phyloP scores from a whole-genome alignment of 2,888 invertebrate species.

The Rhagonycha lutea region DNA sequence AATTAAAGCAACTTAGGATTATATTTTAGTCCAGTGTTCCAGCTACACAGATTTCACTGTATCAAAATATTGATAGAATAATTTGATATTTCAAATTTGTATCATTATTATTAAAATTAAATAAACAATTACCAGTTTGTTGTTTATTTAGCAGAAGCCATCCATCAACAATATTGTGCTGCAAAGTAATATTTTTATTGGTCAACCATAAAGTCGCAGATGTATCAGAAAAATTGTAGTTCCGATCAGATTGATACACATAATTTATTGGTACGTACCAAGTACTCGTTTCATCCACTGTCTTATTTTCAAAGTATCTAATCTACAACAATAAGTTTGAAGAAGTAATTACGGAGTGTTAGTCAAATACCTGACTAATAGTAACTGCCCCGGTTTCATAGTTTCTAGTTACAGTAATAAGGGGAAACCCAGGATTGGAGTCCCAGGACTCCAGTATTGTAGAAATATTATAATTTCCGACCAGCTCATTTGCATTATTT shows the following conservation, averaged over 20 bases:
- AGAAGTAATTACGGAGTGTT: background rate
- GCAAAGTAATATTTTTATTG: background rate
- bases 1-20: too few species aligned
- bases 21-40: too few species aligned
- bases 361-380: conserved; percentile 14
- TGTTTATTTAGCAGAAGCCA: conserved; percentile 20
- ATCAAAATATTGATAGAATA: too few species aligned
- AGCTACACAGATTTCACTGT: too few species aligned
- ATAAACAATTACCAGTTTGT: conserved; percentile 9
- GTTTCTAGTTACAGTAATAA: conserved; percentile 19
- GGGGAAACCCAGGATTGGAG: conserved; percentile 12
- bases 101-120: background rate
- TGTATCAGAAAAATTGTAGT: background rate
- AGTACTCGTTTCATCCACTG: background rate
- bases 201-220: conserved; percentile 12
- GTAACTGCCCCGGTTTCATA: conserved; percentile 9
- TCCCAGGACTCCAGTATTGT: conserved; percentile 24
- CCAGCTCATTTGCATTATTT: background rate
- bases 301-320: background rate
- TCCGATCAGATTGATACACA: background rate
- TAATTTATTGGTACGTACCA: conserved; percentile 17
- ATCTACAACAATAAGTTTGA: background rate
- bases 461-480: conserved; percentile 6
- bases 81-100: too few species aligned
- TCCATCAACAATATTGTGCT: conserved; percentile 4